Evolutionary conservation across 2,113 vertebrate genomes (phyloP).

Genomic region (Asarcornis scutulata): DNA sequence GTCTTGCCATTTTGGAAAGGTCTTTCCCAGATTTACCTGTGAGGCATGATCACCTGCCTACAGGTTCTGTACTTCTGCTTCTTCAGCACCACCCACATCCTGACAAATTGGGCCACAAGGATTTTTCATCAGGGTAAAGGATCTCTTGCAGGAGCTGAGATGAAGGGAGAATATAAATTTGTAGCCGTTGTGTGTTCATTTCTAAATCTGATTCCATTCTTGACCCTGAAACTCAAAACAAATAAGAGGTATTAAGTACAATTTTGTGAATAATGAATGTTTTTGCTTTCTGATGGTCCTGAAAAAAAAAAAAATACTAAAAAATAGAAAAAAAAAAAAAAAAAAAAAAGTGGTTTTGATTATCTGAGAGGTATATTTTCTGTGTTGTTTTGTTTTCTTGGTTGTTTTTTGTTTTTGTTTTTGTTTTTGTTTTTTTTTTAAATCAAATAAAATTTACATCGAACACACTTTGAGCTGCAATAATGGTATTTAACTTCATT

Average conservation of each 20-base stretch:
- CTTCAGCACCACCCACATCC: neutral
- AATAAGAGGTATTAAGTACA: neutral
- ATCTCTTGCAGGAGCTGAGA: neutral
- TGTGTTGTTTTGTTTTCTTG: neutral
- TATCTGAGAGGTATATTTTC: neutral
- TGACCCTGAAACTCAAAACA: neutral
- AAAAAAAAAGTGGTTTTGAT: neutral
- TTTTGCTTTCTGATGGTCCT: neutral
- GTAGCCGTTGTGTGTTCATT: neutral
- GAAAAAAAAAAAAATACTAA: neutral
- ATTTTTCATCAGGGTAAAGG: neutral
- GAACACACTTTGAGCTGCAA: neutral
- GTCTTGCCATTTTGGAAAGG: neutral
- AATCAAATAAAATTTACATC: neutral
- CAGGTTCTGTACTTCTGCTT: neutral
- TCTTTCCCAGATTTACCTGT: neutral
- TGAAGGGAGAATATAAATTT: neutral
- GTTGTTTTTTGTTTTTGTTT: too few relatives aligned
- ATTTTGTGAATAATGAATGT: neutral
- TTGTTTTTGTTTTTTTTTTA: neutral
- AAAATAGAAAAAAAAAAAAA: neutral
- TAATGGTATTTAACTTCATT: neutral
- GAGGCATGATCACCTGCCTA: neutral
- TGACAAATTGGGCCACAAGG: rapidly evolving
- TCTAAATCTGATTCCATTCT: neutral